phyloP scores from a whole-genome alignment of 1,140 invertebrate species.

The Dufourea novaeangliae region DNA sequence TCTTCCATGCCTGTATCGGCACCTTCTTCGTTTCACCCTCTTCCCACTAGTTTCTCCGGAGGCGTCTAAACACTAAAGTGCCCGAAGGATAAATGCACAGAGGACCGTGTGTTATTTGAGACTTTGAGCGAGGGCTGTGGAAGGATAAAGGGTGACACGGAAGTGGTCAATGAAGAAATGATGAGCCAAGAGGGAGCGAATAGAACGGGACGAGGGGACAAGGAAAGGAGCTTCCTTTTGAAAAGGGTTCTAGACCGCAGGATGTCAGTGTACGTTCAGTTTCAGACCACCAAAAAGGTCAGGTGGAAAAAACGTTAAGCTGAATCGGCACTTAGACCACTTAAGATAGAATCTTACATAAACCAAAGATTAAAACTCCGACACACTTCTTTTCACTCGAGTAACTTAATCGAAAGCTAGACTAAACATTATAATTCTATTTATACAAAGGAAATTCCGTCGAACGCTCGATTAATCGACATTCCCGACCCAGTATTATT shows the following conservation, averaged over 20 bases:
- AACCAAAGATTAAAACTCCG: too few relatives aligned
- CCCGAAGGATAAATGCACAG: constrained; percentile 74
- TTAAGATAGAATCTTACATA: too few relatives aligned
- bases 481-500: too few relatives aligned
- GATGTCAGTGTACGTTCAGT: not conserved
- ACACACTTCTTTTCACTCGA: too few relatives aligned
- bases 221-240: not conserved
- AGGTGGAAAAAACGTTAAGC: not conserved
- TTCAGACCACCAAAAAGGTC: not conserved
- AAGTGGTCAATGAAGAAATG: constrained; percentile 39
- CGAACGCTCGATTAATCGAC: not conserved
- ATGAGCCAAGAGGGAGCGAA: constrained; percentile 15
- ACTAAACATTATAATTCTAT: not conserved
- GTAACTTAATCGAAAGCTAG: too few relatives aligned
- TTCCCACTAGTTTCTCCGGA: constrained; percentile 45
- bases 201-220: constrained; percentile 20
- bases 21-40: not conserved
- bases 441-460: not conserved
- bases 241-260: constrained; percentile 40
- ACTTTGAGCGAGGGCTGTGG: constrained; percentile 31
- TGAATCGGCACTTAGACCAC: not conserved
- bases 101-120: constrained; percentile 56
- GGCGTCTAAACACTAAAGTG: constrained; percentile 75
- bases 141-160: constrained; percentile 54
- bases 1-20: not conserved